These are phyloP conservation scores for Oxytorus armatus DNA, from an alignment of 2,888 invertebrate genomes.

Conservation along the genomic window DNA sequence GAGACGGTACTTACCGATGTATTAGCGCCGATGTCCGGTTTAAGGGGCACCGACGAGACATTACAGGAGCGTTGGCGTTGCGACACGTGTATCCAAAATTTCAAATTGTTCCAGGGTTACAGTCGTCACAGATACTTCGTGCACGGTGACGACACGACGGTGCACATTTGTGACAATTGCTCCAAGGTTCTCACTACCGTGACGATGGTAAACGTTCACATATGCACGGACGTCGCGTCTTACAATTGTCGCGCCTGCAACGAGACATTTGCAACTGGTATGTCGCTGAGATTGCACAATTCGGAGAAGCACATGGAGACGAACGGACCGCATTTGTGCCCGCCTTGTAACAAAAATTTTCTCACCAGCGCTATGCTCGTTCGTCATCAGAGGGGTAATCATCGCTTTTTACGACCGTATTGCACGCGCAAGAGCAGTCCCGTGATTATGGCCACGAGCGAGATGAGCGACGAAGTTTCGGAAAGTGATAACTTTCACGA, in stretches of 20 bases:
- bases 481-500: neutral
- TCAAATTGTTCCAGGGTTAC: constrained; percentile 67
- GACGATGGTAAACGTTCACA: constrained; percentile 73
- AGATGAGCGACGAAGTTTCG: too few relatives aligned
- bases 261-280: constrained; percentile 65
- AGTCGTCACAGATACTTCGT: constrained; percentile 69
- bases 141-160: constrained; percentile 72
- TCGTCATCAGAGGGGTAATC: constrained; percentile 63
- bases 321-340: constrained; percentile 65
- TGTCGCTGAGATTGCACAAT: constrained; percentile 69
- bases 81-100: constrained; percentile 66
- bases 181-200: constrained; percentile 71
- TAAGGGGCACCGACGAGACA: neutral
- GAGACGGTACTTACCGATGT: constrained; percentile 56
- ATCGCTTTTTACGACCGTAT: constrained; percentile 28
- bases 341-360: constrained; percentile 70
- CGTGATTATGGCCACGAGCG: neutral
- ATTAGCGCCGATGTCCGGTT: neutral
- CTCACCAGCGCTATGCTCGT: constrained; percentile 69
- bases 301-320: constrained; percentile 68
- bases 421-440: constrained; percentile 24
- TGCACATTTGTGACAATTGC: constrained; percentile 75
- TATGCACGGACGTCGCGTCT: constrained; percentile 67
- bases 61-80: constrained; percentile 66
- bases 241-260: constrained; percentile 71